Evolutionary conservation across 2,888 invertebrate species (phyloP), one percentile per base, ranked within the genome.

Genomic region (Amorpha juglandis): DNA sequence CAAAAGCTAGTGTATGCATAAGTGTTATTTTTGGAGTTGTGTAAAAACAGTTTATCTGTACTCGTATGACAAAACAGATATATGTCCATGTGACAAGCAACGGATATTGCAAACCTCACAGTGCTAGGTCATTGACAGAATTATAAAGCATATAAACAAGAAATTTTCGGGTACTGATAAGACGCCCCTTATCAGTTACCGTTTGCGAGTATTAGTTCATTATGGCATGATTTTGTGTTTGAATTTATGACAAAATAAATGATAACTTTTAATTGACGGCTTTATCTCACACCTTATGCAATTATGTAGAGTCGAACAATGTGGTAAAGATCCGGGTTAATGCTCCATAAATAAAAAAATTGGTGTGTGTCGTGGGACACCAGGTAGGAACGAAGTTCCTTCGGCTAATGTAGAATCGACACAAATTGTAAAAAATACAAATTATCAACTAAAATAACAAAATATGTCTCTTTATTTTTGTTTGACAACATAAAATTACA

Each of bases 81-180:
- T 45, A 14, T 45, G 45, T 14, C 11, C 9, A 14, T 14, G 4
- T 38, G 38, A 38, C 38, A 38, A 38, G 7, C 7, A 38, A 9
- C 9, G 7, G 38, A 38, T 45, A 45, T 11, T 14, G 1, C 50
- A 50, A 19, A 50, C 16, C 16, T 50, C 19, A 35, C 35, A 16
- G 35, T 38, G 35, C 35, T 55, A 55, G 55, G 55, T 55, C 55
- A 55, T 55, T 55, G 55, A 55, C 55, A 55, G 55, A 38, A 1
- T 55, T 16, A 50, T 19, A 4, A 50, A 55, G 55, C 16, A 35
- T 8, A 55, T 33, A 38, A 38, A 38, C 16, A 27, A 53, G 1
- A 27, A 27, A 21, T 27, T 38, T 55, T 55, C 38, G 38, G 55
- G 8, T 16, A 35, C 8, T 16, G 55, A 55, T 55, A 55, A 53